Conservation (phyloP, 2,888 invertebrate species). For the Pterobdella sp. region DNA sequence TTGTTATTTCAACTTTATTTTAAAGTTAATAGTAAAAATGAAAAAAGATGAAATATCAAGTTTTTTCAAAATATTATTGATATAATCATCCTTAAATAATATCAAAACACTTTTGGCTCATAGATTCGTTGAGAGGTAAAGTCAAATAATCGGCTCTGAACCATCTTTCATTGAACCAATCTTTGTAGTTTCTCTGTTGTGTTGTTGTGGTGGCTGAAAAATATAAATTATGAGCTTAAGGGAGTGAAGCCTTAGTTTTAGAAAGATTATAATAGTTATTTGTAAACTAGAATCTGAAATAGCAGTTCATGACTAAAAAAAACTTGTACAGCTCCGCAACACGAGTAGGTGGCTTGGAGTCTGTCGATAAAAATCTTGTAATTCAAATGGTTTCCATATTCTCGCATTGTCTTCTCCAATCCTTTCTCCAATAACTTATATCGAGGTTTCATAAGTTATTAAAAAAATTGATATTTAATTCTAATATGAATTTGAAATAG, state of each 20-base stretch:
- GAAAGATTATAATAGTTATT: too few relatives aligned
- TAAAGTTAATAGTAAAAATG: too few relatives aligned
- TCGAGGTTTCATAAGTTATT: too few relatives aligned
- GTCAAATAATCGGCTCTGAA: slow-evolving; percentile 9
- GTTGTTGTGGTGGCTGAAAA: not conserved
- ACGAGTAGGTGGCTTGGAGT: slow-evolving; percentile 10
- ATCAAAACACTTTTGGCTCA: not conserved
- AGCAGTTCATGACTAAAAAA: not conserved
- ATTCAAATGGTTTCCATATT: not conserved
- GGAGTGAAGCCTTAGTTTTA: too few relatives aligned
- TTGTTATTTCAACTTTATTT: too few relatives aligned
- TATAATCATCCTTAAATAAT: too few relatives aligned
- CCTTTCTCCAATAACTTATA: too few relatives aligned
- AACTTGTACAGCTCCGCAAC: slow-evolving; percentile 22
- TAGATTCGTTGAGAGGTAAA: not conserved
- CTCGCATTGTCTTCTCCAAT: not conserved
- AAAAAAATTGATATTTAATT: too few relatives aligned
- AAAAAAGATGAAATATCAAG: not conserved
- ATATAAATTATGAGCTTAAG: too few relatives aligned
- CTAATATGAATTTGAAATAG: too few relatives aligned
- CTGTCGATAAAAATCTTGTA: not conserved
- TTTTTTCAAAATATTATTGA: not conserved
- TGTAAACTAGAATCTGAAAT: not conserved
- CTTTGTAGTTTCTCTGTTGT: not conserved
- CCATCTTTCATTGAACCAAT: slow-evolving; percentile 16